Evolutionary conservation across 1,140 invertebrate genomes (phyloP).

Genomic region (Vanessa atalanta): DNA sequence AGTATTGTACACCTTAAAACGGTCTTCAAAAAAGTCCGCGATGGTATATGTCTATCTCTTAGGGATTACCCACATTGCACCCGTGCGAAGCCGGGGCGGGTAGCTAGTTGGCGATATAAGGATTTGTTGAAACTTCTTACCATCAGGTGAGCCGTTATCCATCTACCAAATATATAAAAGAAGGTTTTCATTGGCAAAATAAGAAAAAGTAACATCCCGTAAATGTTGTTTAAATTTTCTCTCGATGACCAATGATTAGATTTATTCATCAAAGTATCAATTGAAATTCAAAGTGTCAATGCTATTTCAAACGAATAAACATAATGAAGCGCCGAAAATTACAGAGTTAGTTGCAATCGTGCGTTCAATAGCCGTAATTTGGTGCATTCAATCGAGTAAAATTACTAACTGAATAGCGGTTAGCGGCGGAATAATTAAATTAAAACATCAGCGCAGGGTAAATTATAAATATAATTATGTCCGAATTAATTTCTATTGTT

Average conservation of each 20-base stretch:
- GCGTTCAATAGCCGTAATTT: not conserved
- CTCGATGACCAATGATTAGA: not conserved
- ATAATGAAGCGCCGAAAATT: conserved; percentile 2
- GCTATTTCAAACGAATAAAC: not conserved
- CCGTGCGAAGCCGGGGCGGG: no score
- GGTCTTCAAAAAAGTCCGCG: no score
- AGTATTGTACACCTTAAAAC: no score
- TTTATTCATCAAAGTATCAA: not conserved
- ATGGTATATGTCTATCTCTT: no score
- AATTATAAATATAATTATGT: not conserved
- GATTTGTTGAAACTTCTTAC: no score
- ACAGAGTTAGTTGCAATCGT: not conserved
- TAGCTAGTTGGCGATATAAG: no score
- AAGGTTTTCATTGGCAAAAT: no score
- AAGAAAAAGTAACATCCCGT: no score
- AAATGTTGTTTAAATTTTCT: not conserved
- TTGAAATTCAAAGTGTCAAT: not conserved
- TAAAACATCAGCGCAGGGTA: not conserved
- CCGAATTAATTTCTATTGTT: no score
- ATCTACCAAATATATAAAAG: no score
- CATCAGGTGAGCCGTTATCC: no score
- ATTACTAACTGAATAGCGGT: not conserved
- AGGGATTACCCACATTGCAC: no score
- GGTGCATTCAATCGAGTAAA: not conserved
- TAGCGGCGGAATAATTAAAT: not conserved